Evolutionary conservation across 2,888 invertebrate genomes (phyloP).

Genomic region (Pseudococcus viburni): DNA sequence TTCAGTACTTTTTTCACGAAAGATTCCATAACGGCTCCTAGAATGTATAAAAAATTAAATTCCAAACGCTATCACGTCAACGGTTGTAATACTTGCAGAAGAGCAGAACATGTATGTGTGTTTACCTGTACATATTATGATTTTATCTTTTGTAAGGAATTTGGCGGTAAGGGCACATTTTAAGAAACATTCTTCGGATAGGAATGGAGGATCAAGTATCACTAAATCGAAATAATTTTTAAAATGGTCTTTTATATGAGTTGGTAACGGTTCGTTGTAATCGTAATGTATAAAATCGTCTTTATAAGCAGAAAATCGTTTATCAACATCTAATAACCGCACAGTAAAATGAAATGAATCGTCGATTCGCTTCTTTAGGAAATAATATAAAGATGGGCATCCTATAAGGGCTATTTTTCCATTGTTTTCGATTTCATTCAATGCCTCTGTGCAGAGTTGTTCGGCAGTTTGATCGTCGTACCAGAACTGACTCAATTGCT

Average conservation of each 20-base stretch:
- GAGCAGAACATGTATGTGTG: constrained; percentile 4
- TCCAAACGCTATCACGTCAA: constrained; percentile 18
- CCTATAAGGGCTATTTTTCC: constrained; percentile 87
- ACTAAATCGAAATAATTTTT: constrained; percentile 83
- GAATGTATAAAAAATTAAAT: constrained; percentile 60
- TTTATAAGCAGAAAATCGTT: constrained; percentile 84
- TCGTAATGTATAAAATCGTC: constrained; percentile 89
- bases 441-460: constrained; percentile 79
- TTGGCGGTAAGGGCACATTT: constrained; percentile 86
- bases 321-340: constrained; percentile 86
- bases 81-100: not conserved
- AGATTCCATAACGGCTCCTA: constrained; percentile 84
- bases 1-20: constrained; percentile 78
- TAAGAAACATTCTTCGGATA: constrained; percentile 91
- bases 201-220: constrained; percentile 94
- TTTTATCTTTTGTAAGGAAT: constrained; percentile 80
- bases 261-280: constrained; percentile 82
- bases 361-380: constrained; percentile 67
- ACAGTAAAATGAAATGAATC: constrained; percentile 74
- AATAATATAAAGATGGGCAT: constrained; percentile 87
- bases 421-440: constrained; percentile 74
- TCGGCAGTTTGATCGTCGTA: constrained; percentile 87
- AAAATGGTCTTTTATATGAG: constrained; percentile 77
- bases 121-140: constrained; percentile 89
- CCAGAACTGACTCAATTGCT: constrained; percentile 99